A percentile compares a stretch with the other conserved stretches of the same genome.
Evolutionary conservation across 2,888 invertebrate genomes (phyloP).

Genomic region (Mesoligia furuncula): DNA sequence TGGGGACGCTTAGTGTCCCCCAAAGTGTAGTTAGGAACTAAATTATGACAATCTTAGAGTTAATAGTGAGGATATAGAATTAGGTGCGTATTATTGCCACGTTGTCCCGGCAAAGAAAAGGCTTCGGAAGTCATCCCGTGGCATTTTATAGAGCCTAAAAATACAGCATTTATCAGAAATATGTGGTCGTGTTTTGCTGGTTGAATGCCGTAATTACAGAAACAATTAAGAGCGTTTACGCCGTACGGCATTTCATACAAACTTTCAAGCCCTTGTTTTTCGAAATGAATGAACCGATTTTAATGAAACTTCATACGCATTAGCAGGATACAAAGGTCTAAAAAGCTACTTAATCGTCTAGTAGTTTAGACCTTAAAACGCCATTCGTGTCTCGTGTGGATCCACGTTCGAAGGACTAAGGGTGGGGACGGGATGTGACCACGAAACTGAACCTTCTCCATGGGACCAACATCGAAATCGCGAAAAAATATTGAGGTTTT

Average conservation of each 20-base stretch:
- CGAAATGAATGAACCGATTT: too few species aligned
- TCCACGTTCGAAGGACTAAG: not conserved
- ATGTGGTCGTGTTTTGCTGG: not conserved
- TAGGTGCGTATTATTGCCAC: slow-evolving; percentile 15
- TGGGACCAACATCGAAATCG: not conserved
- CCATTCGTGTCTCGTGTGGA: too few species aligned
- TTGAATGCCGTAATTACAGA: too few species aligned
- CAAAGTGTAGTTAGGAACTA: slow-evolving; percentile 43
- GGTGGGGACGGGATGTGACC: not conserved
- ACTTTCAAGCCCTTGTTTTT: too few species aligned
- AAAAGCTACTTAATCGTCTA: too few species aligned
- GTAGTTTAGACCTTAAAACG: too few species aligned
- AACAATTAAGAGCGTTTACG: too few species aligned
- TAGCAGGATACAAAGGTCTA: too few species aligned
- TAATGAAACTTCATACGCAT: too few species aligned
- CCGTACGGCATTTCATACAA: too few species aligned
- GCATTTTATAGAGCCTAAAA: not conserved
- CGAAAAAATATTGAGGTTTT: not conserved
- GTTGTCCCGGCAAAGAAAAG: slow-evolving; percentile 10
- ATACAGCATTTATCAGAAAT: not conserved
- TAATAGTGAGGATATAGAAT: slow-evolving; percentile 14
- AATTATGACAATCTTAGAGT: slow-evolving; percentile 21
- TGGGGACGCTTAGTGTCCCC: not conserved
- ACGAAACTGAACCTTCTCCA: not conserved
- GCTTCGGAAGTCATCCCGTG: not conserved